Percentiles rank a stretch among this genome's conserved stretches.
Conservation (phyloP, 1,140 invertebrate genomes). For the Delia radicum region DNA sequence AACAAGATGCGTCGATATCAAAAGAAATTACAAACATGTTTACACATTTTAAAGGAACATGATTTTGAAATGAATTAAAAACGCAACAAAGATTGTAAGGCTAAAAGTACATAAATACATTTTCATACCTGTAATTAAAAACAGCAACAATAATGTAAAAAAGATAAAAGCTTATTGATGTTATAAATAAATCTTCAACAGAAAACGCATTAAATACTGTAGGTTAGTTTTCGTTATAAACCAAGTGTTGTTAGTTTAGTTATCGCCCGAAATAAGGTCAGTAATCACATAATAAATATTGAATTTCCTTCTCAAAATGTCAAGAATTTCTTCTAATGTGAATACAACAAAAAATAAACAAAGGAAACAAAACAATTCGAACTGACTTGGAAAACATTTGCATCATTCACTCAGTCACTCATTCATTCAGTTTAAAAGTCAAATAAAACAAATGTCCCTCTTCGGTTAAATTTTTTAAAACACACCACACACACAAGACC, state of each 20-base stretch:
- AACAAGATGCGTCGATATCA: slow-evolving; percentile 17
- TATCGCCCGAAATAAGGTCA: background rate
- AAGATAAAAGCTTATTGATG: no score
- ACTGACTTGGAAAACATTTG: background rate
- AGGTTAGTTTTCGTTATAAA: no score
- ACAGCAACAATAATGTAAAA: background rate
- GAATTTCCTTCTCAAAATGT: background rate
- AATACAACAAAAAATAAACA: background rate
- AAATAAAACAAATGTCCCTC: slow-evolving; percentile 2
- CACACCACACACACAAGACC: background rate
- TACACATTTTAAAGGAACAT: slow-evolving; percentile 1
- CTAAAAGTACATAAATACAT: no score
- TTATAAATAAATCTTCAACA: no score
- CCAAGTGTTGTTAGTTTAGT: no score
- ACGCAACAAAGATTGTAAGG: background rate
- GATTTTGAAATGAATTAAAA: background rate
- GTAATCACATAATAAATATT: background rate
- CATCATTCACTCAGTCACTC: background rate
- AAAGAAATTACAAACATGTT: slow-evolving; percentile 13
- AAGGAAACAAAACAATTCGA: background rate
- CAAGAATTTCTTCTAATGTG: background rate
- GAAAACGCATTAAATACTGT: no score
- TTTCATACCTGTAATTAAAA: no score
- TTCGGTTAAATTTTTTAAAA: background rate
- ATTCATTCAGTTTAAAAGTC: background rate